Percentiles rank a stretch among this genome's conserved stretches.
These are phyloP conservation scores for Heterodera schachtii DNA, from an alignment of 1,140 invertebrate genomes.

Conservation along the genomic window DNA sequence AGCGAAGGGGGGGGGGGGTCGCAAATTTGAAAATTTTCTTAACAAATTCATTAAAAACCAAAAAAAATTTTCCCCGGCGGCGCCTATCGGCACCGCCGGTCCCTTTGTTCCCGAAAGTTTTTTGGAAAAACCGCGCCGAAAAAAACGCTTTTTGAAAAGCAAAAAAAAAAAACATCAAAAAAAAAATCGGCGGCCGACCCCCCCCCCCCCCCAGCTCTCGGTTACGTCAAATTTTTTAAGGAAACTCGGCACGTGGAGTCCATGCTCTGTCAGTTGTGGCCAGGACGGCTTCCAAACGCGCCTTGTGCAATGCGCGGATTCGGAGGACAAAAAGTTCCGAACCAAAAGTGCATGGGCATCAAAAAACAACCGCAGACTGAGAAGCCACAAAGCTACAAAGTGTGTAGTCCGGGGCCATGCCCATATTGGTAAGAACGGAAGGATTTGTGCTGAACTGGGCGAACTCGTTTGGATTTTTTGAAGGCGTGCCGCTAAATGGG, in stretches of 20 bases:
- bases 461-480: neutral
- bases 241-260: slow-evolving; percentile 53
- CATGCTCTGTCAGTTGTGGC: slow-evolving; percentile 55
- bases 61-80: too few species aligned
- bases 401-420: slow-evolving; percentile 57
- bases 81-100: too few species aligned
- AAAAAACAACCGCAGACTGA: slow-evolving; percentile 8
- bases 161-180: too few species aligned
- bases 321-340: slow-evolving; percentile 38
- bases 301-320: slow-evolving; percentile 58
- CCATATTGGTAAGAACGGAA: slow-evolving; percentile 53
- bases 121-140: too few species aligned
- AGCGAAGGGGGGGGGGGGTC: too few species aligned
- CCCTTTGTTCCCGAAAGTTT: too few species aligned
- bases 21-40: too few species aligned
- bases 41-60: too few species aligned
- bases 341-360: slow-evolving; percentile 20
- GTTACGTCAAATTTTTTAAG: neutral
- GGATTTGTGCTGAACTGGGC: neutral
- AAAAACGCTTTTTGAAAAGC: too few species aligned
- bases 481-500: slow-evolving; percentile 5
- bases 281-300: slow-evolving; percentile 57
- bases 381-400: slow-evolving; percentile 53
- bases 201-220: too few species aligned
- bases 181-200: too few species aligned